These are phyloP conservation scores for Hemicordylus capensis DNA, from an alignment of 2,113 vertebrate genomes.

Conservation along the genomic window DNA sequence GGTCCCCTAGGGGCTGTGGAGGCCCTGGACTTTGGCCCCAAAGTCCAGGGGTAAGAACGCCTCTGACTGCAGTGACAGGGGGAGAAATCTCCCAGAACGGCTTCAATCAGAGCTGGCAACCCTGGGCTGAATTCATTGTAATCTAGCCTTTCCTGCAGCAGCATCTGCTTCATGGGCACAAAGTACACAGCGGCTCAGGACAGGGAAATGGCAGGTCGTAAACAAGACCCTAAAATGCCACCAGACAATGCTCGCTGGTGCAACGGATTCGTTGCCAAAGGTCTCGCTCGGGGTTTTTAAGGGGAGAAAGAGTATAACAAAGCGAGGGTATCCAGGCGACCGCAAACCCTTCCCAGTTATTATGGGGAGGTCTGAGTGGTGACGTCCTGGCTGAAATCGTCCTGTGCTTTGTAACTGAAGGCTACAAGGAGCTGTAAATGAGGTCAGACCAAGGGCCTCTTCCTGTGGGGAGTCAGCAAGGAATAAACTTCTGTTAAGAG, in stretches of 20 bases:
- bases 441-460: constrained; percentile 41
- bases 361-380: constrained; percentile 78
- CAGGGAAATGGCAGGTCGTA: neutral
- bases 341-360: constrained; percentile 78
- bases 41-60: too few relatives aligned
- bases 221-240: constrained; percentile 37
- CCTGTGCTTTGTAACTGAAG: constrained; percentile 63
- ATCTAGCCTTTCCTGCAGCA: neutral
- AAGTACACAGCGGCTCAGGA: constrained; percentile 3
- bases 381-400: constrained; percentile 74
- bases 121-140: too few relatives aligned
- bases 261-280: constrained; percentile 37
- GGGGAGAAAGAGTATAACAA: constrained; percentile 48
- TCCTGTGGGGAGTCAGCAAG: constrained; percentile 27
- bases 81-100: too few relatives aligned
- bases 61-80: too few relatives aligned
- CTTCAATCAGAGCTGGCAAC: too few relatives aligned
- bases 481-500: neutral
- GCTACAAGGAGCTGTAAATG: constrained; percentile 57
- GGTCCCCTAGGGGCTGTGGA: too few relatives aligned
- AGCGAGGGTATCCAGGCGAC: constrained; percentile 76
- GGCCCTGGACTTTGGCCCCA: too few relatives aligned
- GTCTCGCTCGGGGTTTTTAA: constrained; percentile 33
- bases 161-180: neutral
- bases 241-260: constrained; percentile 45